phyloP scores from a whole-genome alignment of 2,888 invertebrate genomes.

The Dioctria rufipes region DNA sequence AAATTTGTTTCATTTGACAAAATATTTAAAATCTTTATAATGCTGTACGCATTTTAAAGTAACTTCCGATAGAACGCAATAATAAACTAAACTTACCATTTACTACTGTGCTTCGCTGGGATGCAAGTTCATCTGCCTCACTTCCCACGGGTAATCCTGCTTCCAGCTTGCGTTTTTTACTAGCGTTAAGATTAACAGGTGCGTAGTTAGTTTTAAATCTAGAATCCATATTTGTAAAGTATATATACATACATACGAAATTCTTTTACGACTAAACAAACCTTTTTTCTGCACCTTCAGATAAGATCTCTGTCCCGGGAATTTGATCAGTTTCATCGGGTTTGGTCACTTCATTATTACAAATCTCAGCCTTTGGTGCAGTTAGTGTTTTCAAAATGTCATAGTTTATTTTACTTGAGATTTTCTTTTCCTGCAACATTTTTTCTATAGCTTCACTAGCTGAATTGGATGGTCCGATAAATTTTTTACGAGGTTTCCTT shows the following conservation, averaged over 20 bases:
- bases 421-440: constrained; percentile 95
- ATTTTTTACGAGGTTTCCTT: constrained; percentile 78
- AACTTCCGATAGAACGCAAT: too few relatives aligned
- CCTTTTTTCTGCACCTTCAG: background rate
- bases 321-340: background rate
- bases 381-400: constrained; percentile 90
- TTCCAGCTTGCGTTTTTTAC: constrained; percentile 23
- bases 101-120: background rate
- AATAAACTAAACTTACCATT: background rate
- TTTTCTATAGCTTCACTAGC: constrained; percentile 95
- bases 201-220: background rate
- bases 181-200: background rate
- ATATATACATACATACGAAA: background rate
- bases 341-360: background rate
- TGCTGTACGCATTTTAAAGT: too few relatives aligned
- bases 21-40: too few relatives aligned
- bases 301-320: background rate
- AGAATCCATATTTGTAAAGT: background rate
- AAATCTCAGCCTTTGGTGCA: constrained; percentile 57
- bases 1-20: too few relatives aligned
- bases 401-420: constrained; percentile 98
- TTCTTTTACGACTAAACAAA: background rate
- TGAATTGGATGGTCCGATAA: constrained; percentile 78
- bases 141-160: background rate
- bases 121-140: background rate